Conservation (phyloP, 2,797 vertebrate genomes). For the Falco novaeseelandiae region DNA sequence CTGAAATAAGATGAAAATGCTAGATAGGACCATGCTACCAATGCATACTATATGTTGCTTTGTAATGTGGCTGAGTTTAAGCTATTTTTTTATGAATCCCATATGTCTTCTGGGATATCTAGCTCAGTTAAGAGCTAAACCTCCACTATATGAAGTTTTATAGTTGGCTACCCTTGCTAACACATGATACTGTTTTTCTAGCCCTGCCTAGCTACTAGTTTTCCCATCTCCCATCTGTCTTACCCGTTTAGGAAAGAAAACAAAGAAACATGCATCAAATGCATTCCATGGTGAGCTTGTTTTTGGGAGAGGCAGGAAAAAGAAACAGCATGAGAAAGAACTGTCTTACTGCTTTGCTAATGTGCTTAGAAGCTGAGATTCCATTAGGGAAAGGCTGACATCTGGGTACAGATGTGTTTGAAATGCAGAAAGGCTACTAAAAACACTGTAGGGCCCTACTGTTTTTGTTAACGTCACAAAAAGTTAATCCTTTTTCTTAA, state of each 20-base stretch:
- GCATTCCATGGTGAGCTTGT: background rate
- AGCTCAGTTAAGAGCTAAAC: background rate
- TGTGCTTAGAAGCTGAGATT: constrained; percentile 25
- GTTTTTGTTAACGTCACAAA: constrained; percentile 6
- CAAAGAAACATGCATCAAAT: background rate
- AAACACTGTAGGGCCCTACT: background rate
- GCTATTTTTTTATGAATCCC: background rate
- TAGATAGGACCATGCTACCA: background rate
- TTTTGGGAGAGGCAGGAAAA: constrained; percentile 17
- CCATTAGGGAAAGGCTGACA: constrained; percentile 5
- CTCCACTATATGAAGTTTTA: background rate
- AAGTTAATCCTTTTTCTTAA: background rate
- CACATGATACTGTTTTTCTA: background rate
- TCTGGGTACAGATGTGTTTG: constrained; percentile 29
- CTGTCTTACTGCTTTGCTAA: constrained; percentile 37
- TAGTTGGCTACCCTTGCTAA: background rate
- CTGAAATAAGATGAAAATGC: background rate
- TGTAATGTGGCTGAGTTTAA: background rate
- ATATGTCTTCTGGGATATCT: background rate
- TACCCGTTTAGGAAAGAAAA: background rate
- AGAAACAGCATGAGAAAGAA: constrained; percentile 10
- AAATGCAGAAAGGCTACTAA: constrained; percentile 10
- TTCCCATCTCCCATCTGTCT: background rate
- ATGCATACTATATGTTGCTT: background rate
- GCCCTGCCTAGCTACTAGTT: background rate